Conservation (phyloP, 1,140 invertebrate genomes). For the Achatina immaculata region DNA sequence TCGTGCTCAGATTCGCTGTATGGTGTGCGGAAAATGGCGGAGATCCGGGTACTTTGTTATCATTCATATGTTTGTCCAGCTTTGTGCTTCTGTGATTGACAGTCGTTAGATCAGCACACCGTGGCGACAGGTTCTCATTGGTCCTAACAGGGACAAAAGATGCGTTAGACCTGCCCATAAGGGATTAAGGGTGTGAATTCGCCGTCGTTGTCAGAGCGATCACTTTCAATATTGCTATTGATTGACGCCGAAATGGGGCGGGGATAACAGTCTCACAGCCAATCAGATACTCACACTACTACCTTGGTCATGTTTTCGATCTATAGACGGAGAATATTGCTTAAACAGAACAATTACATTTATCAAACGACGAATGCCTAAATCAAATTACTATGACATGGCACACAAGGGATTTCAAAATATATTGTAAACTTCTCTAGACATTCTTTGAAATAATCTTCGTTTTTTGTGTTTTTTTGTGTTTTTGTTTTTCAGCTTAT, state of each 20-base stretch:
- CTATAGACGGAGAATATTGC: neutral
- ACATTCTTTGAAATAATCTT: too few relatives aligned
- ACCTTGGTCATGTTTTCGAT: neutral
- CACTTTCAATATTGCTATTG: neutral
- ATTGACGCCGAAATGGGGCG: neutral
- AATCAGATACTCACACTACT: neutral
- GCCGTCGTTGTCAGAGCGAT: neutral
- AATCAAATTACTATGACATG: neutral
- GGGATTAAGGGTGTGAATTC: neutral
- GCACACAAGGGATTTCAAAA: neutral
- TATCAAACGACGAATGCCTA: neutral
- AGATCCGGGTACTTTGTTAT: neutral
- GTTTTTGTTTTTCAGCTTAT: too few relatives aligned
- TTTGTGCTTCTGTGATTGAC: neutral
- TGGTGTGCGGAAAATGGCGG: neutral
- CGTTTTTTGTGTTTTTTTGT: too few relatives aligned
- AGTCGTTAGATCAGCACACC: neutral
- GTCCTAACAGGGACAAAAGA: neutral
- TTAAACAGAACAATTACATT: neutral
- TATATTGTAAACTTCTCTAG: too few relatives aligned
- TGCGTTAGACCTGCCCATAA: neutral
- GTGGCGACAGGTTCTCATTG: neutral
- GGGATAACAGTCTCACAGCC: neutral
- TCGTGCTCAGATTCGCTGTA: neutral
- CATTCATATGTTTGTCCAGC: neutral